These are phyloP conservation scores for Henicopernis longicauda DNA, from an alignment of 2,113 vertebrate genomes.

Conservation along the genomic window DNA sequence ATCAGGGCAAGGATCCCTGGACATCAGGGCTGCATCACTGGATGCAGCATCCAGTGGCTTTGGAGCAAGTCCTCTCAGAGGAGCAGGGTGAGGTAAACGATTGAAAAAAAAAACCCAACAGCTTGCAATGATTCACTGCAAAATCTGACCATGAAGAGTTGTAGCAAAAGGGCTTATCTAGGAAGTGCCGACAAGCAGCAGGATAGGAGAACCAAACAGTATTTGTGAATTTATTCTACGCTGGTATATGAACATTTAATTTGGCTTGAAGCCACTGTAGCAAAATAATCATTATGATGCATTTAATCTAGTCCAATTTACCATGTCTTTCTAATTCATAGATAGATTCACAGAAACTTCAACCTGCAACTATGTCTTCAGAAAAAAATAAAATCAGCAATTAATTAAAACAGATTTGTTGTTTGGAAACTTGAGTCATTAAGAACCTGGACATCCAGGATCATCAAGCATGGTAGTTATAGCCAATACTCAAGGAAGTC, in stretches of 20 bases:
- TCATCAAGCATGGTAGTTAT: neutral
- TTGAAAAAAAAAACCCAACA: slow-evolving; percentile 30
- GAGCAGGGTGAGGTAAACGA: slow-evolving; percentile 28
- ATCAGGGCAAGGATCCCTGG: neutral
- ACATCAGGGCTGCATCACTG: too few species aligned
- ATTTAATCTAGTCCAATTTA: slow-evolving; percentile 69
- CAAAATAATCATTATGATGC: slow-evolving; percentile 66
- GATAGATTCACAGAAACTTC: slow-evolving; percentile 63
- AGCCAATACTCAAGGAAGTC: neutral
- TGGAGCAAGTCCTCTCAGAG: neutral
- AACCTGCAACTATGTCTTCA: slow-evolving; percentile 1
- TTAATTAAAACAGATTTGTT: slow-evolving; percentile 52
- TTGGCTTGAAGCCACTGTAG: slow-evolving; percentile 66
- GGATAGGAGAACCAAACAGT: slow-evolving; percentile 65
- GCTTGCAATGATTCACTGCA: slow-evolving; percentile 41
- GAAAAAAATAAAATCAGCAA: slow-evolving; percentile 28
- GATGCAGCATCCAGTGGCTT: neutral
- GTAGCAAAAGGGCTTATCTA: slow-evolving; percentile 63
- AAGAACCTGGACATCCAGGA: slow-evolving; percentile 37
- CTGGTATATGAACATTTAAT: slow-evolving; percentile 70
- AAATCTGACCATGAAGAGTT: slow-evolving; percentile 63
- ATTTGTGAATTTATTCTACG: slow-evolving; percentile 74
- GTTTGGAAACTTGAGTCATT: slow-evolving; percentile 34
- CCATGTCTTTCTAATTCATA: slow-evolving; percentile 66
- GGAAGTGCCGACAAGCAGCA: slow-evolving; percentile 71